A percentile compares a stretch with the other conserved stretches of the same genome.
Evolutionary conservation across 2,888 invertebrate species (phyloP).

Genomic region (Tinea semifulvella): DNA sequence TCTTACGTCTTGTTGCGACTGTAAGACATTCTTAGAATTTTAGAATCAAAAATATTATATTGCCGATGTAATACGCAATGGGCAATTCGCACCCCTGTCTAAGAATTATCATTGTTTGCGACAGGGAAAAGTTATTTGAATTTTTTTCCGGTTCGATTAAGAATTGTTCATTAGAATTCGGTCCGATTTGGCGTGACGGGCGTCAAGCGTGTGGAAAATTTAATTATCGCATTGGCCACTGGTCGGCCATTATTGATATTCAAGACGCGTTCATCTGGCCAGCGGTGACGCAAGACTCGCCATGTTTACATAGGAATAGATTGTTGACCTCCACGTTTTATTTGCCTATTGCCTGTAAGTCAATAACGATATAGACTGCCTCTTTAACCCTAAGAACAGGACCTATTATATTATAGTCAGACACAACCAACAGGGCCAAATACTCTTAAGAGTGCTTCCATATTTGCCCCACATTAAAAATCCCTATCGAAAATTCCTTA

Average conservation of each 20-base stretch:
- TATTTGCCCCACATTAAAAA: no score
- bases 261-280: slow-evolving; percentile 48
- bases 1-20: no score
- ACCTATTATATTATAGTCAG: no score
- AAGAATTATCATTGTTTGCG: slow-evolving; percentile 4
- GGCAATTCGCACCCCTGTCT: slow-evolving; percentile 19
- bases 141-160: not conserved
- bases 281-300: slow-evolving; percentile 47
- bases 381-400: no score
- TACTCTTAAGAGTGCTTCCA: no score
- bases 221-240: slow-evolving; percentile 50
- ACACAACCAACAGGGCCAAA: no score
- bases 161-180: slow-evolving; percentile 29
- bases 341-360: no score
- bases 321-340: slow-evolving; percentile 45
- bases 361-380: no score
- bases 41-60: no score
- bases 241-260: slow-evolving; percentile 52
- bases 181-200: slow-evolving; percentile 32
- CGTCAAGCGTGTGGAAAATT: slow-evolving; percentile 51
- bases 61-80: no score
- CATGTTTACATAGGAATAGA: slow-evolving; percentile 37
- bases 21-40: no score
- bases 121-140: slow-evolving; percentile 24
- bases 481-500: no score